phyloP scores from a whole-genome alignment of 2,888 invertebrate genomes.

The Syritta pipiens region DNA sequence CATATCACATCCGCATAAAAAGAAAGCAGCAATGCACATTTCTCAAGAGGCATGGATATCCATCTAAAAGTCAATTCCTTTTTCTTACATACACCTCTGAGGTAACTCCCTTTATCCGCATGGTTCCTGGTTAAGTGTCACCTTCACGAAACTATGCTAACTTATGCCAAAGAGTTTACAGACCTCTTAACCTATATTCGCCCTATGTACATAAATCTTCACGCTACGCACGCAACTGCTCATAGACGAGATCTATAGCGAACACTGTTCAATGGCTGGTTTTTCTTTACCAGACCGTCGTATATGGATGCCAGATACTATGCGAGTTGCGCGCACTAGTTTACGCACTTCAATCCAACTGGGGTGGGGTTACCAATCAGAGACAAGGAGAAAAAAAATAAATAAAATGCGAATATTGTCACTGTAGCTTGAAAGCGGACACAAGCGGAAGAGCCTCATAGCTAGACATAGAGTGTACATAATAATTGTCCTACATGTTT shows the following conservation, averaged over 20 bases:
- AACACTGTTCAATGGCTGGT: conserved; percentile 36
- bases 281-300: conserved; percentile 9
- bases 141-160: conserved; percentile 24
- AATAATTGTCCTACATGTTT: conserved; percentile 60
- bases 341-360: conserved; percentile 37
- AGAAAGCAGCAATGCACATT: no score
- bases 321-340: conserved; percentile 39
- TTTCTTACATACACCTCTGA: no score
- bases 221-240: conserved; percentile 53
- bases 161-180: conserved; percentile 56
- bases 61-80: no score
- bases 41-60: no score
- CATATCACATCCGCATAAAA: no score
- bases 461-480: conserved; percentile 29
- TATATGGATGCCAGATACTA: conserved; percentile 34
- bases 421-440: conserved; percentile 51
- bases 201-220: conserved; percentile 59
- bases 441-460: conserved; percentile 49
- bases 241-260: conserved; percentile 54
- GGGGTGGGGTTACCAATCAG: conserved; percentile 52
- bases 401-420: conserved; percentile 12
- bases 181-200: conserved; percentile 65
- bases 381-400: conserved; percentile 9
- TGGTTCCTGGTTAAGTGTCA: no score
- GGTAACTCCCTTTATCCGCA: no score